Percentiles rank a stretch among this genome's conserved stretches.
phyloP scores from a whole-genome alignment of 2,113 vertebrate genomes.

The Butastur rufipennis region DNA sequence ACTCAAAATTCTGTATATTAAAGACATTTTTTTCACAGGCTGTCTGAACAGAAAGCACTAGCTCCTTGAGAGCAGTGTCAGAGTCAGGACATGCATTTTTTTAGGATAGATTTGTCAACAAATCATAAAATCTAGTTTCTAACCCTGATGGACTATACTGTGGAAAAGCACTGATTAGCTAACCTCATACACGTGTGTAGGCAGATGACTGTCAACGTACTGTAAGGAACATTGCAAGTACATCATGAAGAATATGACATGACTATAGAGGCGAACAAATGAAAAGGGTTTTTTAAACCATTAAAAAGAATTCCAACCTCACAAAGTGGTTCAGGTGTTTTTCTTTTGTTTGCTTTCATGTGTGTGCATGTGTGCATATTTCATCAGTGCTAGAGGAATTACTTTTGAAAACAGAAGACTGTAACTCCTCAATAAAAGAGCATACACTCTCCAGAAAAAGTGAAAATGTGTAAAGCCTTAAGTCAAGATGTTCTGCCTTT shows the following conservation, averaged over 20 bases:
- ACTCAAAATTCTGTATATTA: neutral
- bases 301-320: neutral
- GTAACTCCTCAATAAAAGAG: neutral
- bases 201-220: neutral
- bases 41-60: neutral
- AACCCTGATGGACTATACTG: neutral
- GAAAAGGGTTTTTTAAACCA: neutral
- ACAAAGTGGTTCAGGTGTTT: neutral
- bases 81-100: neutral
- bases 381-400: neutral
- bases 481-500: neutral
- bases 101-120: neutral
- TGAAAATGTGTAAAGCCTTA: neutral
- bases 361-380: neutral
- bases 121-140: neutral
- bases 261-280: neutral
- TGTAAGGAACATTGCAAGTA: neutral
- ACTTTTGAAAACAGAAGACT: neutral
- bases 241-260: neutral
- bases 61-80: neutral
- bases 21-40: neutral
- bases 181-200: neutral
- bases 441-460: neutral
- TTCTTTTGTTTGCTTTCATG: neutral
- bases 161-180: neutral